Conservation (phyloP, 2,888 invertebrate species). For the Sialis fuliginosa region DNA sequence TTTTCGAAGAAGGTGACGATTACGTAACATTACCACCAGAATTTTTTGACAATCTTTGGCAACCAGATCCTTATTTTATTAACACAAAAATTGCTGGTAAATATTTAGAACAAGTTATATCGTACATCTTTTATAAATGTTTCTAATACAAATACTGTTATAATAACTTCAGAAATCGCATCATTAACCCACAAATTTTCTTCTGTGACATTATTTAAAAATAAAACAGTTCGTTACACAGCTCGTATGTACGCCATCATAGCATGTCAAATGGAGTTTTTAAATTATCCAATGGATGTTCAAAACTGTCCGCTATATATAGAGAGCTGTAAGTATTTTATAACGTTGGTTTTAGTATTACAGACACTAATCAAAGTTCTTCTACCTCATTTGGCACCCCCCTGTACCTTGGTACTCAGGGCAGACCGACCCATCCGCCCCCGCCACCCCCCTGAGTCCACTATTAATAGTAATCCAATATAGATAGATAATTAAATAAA, state of each 20-base stretch:
- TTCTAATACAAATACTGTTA: too few relatives aligned
- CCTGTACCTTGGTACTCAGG: too few relatives aligned
- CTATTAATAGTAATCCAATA: too few relatives aligned
- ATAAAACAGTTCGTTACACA: slow-evolving; percentile 63
- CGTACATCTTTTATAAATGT: background rate
- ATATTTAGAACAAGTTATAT: slow-evolving; percentile 2
- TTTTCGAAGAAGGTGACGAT: slow-evolving; percentile 66
- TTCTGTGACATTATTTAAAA: slow-evolving; percentile 60
- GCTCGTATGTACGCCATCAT: slow-evolving; percentile 73
- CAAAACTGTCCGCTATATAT: slow-evolving; percentile 70
- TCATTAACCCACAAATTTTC: slow-evolving; percentile 65
- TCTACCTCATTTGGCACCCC: too few relatives aligned
- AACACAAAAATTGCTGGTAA: slow-evolving; percentile 73
- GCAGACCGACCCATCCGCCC: too few relatives aligned
- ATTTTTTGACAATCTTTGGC: slow-evolving; percentile 74
- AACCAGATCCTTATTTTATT: slow-evolving; percentile 70
- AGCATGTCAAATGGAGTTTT: slow-evolving; percentile 77
- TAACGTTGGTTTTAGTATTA: background rate
- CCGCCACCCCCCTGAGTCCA: too few relatives aligned
- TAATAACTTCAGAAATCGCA: slow-evolving; percentile 46
- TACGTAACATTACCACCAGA: slow-evolving; percentile 63
- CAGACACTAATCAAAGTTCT: too few relatives aligned
- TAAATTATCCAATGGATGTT: slow-evolving; percentile 72
- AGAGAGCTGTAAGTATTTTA: slow-evolving; percentile 57
- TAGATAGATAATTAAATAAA: too few relatives aligned